A percentile compares a stretch with the other conserved stretches of the same genome.
phyloP scores from a whole-genome alignment of 2,113 vertebrate species.

The Rhinogobius similis region DNA sequence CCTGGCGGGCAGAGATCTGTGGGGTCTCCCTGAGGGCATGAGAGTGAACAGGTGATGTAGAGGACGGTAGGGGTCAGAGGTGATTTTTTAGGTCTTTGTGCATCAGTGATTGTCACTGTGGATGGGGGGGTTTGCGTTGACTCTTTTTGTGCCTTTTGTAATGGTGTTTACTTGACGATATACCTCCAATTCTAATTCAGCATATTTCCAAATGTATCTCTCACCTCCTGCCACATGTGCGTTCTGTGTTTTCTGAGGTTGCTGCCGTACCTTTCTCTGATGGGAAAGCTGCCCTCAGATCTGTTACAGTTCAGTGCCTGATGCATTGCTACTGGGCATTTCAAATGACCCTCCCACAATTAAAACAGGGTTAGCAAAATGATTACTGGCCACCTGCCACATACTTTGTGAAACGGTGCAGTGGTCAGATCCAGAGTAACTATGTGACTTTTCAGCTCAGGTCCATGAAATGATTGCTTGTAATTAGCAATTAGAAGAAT shows the following conservation, averaged over 20 bases:
- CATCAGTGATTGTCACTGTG: too few species aligned
- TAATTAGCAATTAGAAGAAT: conserved; percentile 51
- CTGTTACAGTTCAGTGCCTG: conserved; percentile 62
- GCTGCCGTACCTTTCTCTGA: conserved; percentile 43
- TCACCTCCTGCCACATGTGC: background rate
- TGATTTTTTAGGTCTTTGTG: too few species aligned
- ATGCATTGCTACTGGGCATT: conserved; percentile 60
- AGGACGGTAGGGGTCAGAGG: too few species aligned
- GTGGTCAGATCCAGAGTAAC: conserved; percentile 50
- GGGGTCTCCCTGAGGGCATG: too few species aligned
- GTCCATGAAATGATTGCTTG: conserved; percentile 34
- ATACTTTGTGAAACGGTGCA: conserved; percentile 56
- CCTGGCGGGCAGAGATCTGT: too few species aligned
- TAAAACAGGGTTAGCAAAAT: conserved; percentile 71
- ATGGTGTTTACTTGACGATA: too few species aligned
- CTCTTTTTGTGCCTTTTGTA: background rate
- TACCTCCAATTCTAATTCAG: too few species aligned
- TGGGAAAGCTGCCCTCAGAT: conserved; percentile 54
- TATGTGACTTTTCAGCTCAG: conserved; percentile 36
- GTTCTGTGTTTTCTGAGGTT: conserved; percentile 28
- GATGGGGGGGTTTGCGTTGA: too few species aligned
- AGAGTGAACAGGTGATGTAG: too few species aligned
- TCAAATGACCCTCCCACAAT: conserved; percentile 62
- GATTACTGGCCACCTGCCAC: conserved; percentile 68
- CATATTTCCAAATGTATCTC: too few species aligned